Conservation (phyloP, 2,888 invertebrate genomes). For the Salpingus planirostris region DNA sequence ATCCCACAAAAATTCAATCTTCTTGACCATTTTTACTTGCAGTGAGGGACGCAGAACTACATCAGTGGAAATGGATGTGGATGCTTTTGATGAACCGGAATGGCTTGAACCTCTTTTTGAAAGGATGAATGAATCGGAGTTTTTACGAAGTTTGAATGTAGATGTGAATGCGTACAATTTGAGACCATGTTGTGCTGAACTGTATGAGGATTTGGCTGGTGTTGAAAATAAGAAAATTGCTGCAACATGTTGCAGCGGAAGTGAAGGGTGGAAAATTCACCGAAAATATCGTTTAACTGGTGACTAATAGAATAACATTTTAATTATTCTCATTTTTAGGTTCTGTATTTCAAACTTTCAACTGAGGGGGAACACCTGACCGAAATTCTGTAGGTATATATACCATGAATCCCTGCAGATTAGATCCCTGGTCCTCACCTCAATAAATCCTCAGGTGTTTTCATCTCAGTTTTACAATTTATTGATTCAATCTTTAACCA, state of each 20-base stretch:
- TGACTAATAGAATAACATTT: slow-evolving; percentile 13
- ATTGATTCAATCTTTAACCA: too few species aligned
- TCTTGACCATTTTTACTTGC: neutral
- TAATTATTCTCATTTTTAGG: too few species aligned
- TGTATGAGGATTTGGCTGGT: neutral
- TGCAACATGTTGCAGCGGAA: neutral
- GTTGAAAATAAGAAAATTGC: neutral
- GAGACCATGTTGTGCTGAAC: neutral
- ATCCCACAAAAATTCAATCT: neutral
- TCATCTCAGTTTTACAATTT: too few species aligned
- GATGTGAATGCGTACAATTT: neutral
- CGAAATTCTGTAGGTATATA: too few species aligned
- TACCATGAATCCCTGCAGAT: too few species aligned
- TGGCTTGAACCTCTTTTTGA: neutral
- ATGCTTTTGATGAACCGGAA: neutral
- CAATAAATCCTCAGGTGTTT: too few species aligned
- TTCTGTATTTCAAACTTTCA: too few species aligned
- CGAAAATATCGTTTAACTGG: slow-evolving; percentile 4
- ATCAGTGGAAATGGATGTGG: neutral
- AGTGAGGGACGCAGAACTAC: neutral
- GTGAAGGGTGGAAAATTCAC: slow-evolving; percentile 4
- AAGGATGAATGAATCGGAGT: neutral
- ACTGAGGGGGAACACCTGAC: too few species aligned
- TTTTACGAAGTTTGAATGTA: neutral
- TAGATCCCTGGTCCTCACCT: too few species aligned